Percentiles rank a stretch among this genome's conserved stretches.
phyloP scores from a whole-genome alignment of 2,888 invertebrate species.

The Dinocampus coccinellae region DNA sequence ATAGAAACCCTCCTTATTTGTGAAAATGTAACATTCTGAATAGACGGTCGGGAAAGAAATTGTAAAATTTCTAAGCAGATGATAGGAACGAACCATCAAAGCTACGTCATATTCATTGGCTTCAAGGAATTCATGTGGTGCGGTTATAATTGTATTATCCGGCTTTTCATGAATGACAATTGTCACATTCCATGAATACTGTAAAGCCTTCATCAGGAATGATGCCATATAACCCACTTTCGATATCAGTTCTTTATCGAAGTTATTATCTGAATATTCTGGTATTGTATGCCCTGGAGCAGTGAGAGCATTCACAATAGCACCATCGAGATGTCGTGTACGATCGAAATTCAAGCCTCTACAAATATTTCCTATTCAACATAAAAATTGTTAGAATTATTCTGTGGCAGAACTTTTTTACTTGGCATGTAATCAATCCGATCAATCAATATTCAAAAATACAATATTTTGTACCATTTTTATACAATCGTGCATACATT shows the following conservation, averaged over 20 bases:
- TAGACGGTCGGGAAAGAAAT: not conserved
- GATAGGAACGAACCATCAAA: not conserved
- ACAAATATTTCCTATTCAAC: slow-evolving; percentile 1
- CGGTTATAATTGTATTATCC: too few species aligned
- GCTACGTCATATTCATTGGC: not conserved
- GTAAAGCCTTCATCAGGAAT: not conserved
- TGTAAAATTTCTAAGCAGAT: not conserved
- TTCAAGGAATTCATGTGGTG: too few species aligned
- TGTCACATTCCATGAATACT: not conserved
- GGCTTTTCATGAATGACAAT: not conserved
- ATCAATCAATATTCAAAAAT: not conserved
- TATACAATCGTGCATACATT: not conserved
- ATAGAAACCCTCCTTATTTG: not conserved
- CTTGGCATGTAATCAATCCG: too few species aligned
- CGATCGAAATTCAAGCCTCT: slow-evolving; percentile 1
- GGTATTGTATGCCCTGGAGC: too few species aligned
- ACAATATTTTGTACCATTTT: not conserved
- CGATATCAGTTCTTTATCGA: not conserved
- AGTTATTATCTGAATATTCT: not conserved
- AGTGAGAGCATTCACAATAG: not conserved
- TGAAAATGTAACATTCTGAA: not conserved
- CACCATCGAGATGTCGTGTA: not conserved
- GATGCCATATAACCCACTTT: not conserved
- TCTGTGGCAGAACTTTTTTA: too few species aligned
- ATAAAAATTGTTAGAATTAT: not conserved